Evolutionary conservation across 2,888 invertebrate species (phyloP).

Genomic region (Prostheceraeus crozeri): DNA sequence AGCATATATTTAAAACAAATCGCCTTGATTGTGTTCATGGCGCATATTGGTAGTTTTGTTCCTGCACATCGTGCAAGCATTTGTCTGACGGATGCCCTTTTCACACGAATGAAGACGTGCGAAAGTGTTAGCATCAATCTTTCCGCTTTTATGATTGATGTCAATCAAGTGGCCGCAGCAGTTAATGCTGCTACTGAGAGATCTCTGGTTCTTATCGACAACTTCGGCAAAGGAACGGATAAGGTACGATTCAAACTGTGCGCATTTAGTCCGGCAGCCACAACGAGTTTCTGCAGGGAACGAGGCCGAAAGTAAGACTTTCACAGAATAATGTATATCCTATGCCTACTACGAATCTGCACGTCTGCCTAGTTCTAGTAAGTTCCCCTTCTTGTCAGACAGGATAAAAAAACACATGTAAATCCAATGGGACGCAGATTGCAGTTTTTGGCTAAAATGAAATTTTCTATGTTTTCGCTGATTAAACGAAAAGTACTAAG

Average conservation of each 20-base stretch:
- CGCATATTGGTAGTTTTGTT: constrained; percentile 80
- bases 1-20: constrained; percentile 80
- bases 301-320: no score
- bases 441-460: no score
- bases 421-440: no score
- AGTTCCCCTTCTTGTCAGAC: no score
- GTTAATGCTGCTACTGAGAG: constrained; percentile 63
- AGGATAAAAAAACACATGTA: no score
- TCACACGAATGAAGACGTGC: constrained; percentile 67
- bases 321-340: no score
- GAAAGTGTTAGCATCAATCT: constrained; percentile 72
- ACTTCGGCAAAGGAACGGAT: constrained; percentile 77
- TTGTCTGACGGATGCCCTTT: constrained; percentile 67
- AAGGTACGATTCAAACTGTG: constrained; percentile 53
- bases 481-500: no score
- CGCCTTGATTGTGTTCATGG: constrained; percentile 71
- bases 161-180: constrained; percentile 71
- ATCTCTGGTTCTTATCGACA: constrained; percentile 75
- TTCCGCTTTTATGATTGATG: constrained; percentile 76
- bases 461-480: no score
- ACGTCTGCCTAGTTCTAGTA: no score
- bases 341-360: no score
- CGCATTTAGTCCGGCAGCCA: no score
- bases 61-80: constrained; percentile 71
- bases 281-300: no score